Conservation (phyloP, 2,113 vertebrate genomes). For the Sitta europaea region DNA sequence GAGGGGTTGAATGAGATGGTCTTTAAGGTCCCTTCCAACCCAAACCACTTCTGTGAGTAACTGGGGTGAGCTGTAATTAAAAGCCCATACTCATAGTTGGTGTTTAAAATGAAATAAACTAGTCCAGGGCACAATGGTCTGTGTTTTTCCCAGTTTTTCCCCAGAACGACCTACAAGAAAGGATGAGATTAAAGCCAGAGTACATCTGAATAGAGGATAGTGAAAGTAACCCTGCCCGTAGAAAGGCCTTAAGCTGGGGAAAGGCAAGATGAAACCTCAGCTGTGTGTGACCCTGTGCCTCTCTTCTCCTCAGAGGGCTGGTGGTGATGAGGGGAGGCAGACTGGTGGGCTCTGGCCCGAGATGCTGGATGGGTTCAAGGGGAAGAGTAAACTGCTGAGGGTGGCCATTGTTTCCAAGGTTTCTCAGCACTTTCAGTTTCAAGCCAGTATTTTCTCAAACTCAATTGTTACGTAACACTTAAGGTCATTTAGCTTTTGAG, state of each 20-base stretch:
- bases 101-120: background rate
- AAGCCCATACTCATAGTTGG: fast-evolving
- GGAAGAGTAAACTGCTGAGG: background rate
- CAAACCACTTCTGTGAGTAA: background rate
- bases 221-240: background rate
- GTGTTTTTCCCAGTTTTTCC: background rate
- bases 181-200: background rate
- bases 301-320: too few relatives aligned
- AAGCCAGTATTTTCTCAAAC: background rate
- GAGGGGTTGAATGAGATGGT: fast-evolving
- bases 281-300: fast-evolving
- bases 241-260: fast-evolving
- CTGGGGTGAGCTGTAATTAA: background rate
- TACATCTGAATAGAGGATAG: background rate
- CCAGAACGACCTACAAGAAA: background rate
- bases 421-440: background rate
- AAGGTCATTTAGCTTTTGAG: background rate
- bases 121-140: fast-evolving
- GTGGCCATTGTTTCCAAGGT: background rate
- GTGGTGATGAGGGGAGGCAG: background rate
- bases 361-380: fast-evolving
- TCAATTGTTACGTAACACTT: background rate
- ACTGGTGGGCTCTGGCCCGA: background rate
- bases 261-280: background rate
- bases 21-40: background rate